Evolutionary conservation across 2,888 invertebrate species (phyloP).

Genomic region (Rambutsinella grinnellia): DNA sequence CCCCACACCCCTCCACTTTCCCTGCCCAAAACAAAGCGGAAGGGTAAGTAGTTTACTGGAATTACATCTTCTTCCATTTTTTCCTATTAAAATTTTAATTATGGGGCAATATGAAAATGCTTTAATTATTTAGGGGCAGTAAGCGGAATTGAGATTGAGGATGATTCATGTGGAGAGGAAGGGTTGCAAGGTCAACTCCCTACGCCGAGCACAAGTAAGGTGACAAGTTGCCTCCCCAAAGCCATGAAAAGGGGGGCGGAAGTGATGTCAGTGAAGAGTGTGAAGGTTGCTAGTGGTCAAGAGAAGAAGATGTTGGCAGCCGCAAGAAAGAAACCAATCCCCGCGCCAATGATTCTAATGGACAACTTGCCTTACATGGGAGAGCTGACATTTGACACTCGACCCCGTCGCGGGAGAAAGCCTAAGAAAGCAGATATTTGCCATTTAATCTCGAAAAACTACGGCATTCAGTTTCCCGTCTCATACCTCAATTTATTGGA

Average conservation of each 20-base stretch:
- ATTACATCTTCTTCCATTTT: too few species aligned
- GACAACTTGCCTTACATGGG: constrained; percentile 88
- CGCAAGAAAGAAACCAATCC: constrained; percentile 6
- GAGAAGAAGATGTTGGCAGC: not conserved
- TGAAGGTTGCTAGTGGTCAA: not conserved
- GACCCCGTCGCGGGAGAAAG: constrained; percentile 87
- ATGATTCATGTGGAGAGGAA: too few species aligned
- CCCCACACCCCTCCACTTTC: too few species aligned
- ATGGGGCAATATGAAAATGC: too few species aligned
- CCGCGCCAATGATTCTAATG: constrained; percentile 63
- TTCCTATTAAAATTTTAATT: too few species aligned
- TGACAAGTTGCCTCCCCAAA: not conserved
- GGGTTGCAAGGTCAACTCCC: constrained; percentile 16
- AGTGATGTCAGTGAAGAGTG: not conserved
- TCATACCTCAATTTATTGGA: constrained; percentile 59
- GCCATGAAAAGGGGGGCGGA: not conserved
- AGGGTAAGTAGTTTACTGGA: too few species aligned
- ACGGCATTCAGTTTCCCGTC: constrained; percentile 74
- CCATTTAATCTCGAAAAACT: constrained; percentile 91
- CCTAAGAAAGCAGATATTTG: constrained; percentile 94
- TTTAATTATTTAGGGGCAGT: too few species aligned
- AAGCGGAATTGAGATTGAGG: too few species aligned
- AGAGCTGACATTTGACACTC: constrained; percentile 87
- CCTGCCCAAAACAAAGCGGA: too few species aligned
- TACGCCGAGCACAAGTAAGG: not conserved